Base-by-base conservation (phyloP, 2,113 vertebrate species). In the Microcebus griseorufus region DNA sequence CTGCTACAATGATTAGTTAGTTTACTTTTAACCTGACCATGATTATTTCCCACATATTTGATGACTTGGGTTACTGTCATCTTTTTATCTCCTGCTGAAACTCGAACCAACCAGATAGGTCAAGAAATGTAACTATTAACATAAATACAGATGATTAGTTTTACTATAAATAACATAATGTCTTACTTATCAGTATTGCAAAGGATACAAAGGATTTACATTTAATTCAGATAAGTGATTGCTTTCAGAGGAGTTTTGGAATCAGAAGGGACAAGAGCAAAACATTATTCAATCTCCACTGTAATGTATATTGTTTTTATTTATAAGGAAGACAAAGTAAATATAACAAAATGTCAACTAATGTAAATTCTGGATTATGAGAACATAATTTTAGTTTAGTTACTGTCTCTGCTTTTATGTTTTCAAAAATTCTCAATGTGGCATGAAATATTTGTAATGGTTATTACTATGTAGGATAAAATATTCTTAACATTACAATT, bases 341-440 rank as follows among this genome's bases (percentile, higher is more conserved):
- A 58, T 69, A 75, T 9, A 37, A 80, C 32, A 94, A 89, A 94
- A 95, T 96, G 69, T 69, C 62, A 93, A 78, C 64, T 25, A 39
- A 2, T 73, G 5, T 53, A 81, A 84, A 78, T 88, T 88, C n/a
- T 53, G 13, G 11, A 17, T 25, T 94, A 27, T 82, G 27, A 69
- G 34, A 80, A 80, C 78, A 20, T 48, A 75, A 37, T 72, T 92
- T 91, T 89, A 70, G 34, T 80, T 95, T 88, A 65, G 34, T 65
- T 64, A 78, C 23, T 82, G 48, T 88, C 27, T 87, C 25, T 55
- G 12, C 11, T 73, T 83, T 14, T 34, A 37, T 39, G 13, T 58
- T 65, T 93, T n/a, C 3, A 69, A 25, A 90, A n/a, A 18, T 72
- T 83, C 17, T 70, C 27, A 58, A 0, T 27, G 23, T 18, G 58